phyloP scores from a whole-genome alignment of 2,888 invertebrate species.

The Himalopsyche kuldschensis region DNA sequence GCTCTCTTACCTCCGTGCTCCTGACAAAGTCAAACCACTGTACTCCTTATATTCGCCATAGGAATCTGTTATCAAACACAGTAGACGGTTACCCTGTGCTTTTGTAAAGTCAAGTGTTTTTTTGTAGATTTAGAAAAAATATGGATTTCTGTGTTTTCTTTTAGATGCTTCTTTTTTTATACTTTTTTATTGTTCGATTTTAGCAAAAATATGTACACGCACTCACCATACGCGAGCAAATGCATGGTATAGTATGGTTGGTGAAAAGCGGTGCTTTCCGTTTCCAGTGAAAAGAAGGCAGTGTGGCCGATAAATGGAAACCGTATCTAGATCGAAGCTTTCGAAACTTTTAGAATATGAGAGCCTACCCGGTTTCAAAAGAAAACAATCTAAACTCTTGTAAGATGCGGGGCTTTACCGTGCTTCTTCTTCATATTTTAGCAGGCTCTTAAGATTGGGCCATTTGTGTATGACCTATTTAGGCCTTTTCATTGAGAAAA shows the following conservation, averaged over 20 bases:
- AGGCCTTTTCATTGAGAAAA: no score
- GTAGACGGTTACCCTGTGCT: no score
- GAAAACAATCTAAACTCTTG: not conserved
- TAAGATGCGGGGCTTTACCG: not conserved
- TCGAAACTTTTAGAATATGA: not conserved
- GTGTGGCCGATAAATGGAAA: not conserved
- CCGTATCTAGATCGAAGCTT: not conserved
- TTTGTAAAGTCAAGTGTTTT: no score
- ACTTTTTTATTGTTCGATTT: not conserved
- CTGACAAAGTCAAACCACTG: no score
- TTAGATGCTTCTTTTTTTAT: no score
- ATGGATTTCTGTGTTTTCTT: no score
- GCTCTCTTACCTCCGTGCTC: no score
- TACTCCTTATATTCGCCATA: no score
- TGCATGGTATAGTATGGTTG: not conserved
- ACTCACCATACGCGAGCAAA: not conserved
- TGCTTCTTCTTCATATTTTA: not conserved
- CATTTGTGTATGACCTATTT: not conserved
- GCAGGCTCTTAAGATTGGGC: not conserved
- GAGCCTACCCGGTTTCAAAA: not conserved
- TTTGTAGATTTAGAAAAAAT: no score
- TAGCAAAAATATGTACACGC: not conserved
- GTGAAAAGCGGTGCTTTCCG: slow-evolving; percentile 23
- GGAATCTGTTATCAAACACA: no score
- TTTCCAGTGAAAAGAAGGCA: slow-evolving; percentile 22